Conservation (phyloP, 2,113 vertebrate genomes). For the Genyomyrus donnyi region DNA sequence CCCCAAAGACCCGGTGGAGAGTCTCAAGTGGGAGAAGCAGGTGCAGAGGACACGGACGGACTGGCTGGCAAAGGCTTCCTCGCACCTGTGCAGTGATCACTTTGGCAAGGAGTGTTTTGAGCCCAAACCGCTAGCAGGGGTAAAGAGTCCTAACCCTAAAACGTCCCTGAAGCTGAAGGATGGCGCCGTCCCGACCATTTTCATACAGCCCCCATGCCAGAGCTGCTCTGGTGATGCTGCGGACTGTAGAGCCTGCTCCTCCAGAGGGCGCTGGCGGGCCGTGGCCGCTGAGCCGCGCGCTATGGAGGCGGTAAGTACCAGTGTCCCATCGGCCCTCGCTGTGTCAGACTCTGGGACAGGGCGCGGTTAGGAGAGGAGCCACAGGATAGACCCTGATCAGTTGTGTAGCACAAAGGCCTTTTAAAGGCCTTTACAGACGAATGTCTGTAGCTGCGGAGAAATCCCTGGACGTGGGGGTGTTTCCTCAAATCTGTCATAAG, state of each 20-base stretch:
- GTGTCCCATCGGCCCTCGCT: background rate
- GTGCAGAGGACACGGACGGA: conserved; percentile 53
- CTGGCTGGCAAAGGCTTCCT: conserved; percentile 51
- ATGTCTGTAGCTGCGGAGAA: background rate
- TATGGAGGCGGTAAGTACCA: conserved; percentile 34
- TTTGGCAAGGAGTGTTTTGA: conserved; percentile 64
- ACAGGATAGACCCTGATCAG: background rate
- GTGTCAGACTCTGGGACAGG: background rate
- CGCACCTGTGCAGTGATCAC: conserved; percentile 62
- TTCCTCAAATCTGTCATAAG: background rate
- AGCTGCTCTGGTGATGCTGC: conserved; percentile 44
- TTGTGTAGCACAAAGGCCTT: background rate
- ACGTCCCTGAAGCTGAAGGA: conserved; percentile 43
- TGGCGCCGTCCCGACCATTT: conserved; percentile 59
- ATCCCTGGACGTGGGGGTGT: background rate
- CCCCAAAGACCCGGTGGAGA: conserved; percentile 55
- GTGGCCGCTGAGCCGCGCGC: conserved; percentile 26
- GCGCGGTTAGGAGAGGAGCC: background rate
- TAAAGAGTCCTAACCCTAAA: conserved; percentile 22
- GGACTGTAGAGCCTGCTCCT: conserved; percentile 36
- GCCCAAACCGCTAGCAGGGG: conserved; percentile 19
- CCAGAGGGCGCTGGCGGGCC: conserved; percentile 32
- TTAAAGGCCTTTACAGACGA: background rate
- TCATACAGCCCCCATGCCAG: conserved; percentile 49
- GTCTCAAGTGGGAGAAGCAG: conserved; percentile 64